These are phyloP conservation scores for Agapornis canus DNA, from an alignment of 2,797 vertebrate species.

Conservation along the genomic window DNA sequence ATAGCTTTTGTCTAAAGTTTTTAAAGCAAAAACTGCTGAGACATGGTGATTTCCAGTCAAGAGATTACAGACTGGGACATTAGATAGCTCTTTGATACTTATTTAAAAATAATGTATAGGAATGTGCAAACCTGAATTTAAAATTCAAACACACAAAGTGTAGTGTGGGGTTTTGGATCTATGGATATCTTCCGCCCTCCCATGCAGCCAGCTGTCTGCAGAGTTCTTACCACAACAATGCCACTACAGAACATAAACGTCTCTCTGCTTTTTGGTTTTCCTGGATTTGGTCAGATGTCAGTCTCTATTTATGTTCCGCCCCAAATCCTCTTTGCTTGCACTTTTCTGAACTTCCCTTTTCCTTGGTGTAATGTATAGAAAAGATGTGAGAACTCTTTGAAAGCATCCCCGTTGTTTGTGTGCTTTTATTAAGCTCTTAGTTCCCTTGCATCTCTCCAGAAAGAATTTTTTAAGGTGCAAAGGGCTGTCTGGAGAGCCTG, in stretches of 20 bases:
- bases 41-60: background rate
- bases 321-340: background rate
- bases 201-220: fast-evolving
- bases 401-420: background rate
- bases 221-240: background rate
- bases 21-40: background rate
- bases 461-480: background rate
- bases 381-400: background rate
- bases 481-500: background rate
- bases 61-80: background rate
- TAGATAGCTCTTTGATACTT: background rate
- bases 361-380: background rate
- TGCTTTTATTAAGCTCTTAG: background rate
- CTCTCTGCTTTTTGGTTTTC: background rate
- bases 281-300: background rate
- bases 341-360: background rate
- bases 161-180: background rate
- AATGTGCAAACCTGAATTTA: background rate
- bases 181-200: fast-evolving
- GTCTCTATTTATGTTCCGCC: background rate
- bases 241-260: background rate
- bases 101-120: background rate
- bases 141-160: background rate
- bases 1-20: background rate
- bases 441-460: background rate